phyloP scores from a whole-genome alignment of 2,888 invertebrate species.

The Aphidius colemani region DNA sequence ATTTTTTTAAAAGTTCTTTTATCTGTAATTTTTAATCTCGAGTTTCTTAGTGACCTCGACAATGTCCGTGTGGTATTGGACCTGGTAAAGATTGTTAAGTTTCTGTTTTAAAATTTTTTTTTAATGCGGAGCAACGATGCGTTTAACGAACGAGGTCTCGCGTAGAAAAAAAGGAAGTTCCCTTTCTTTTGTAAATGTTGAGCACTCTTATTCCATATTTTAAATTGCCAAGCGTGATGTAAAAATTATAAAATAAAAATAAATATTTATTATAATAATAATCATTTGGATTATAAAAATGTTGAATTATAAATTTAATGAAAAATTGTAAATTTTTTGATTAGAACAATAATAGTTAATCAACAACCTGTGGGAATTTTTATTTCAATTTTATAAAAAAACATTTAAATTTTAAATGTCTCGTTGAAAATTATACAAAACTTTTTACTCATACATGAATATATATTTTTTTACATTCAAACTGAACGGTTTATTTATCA shows the following conservation, averaged over 20 bases:
- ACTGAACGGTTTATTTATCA: too few species aligned
- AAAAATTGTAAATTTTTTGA: background rate
- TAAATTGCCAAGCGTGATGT: conserved; percentile 16
- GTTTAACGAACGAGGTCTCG: conserved; percentile 23
- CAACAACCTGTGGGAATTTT: too few species aligned
- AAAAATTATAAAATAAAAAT: conserved; percentile 6
- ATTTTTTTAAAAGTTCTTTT: too few species aligned
- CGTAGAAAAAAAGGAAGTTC: conserved; percentile 15
- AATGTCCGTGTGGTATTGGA: conserved; percentile 17
- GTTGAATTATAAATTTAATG: background rate
- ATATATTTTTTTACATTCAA: too few species aligned
- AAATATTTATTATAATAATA: too few species aligned
- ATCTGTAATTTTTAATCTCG: background rate
- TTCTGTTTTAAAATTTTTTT: conserved; percentile 1
- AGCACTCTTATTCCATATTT: background rate
- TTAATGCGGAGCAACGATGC: conserved; percentile 21
- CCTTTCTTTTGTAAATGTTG: background rate
- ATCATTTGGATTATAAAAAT: too few species aligned
- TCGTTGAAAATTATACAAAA: too few species aligned
- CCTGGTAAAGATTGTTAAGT: conserved; percentile 22
- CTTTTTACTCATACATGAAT: too few species aligned
- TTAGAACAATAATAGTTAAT: too few species aligned
- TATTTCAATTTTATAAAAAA: too few species aligned
- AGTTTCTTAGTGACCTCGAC: conserved; percentile 21
- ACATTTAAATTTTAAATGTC: too few species aligned